Percentiles rank a stretch among this genome's conserved stretches.
These are phyloP conservation scores for Agapornis roseicollis DNA, from an alignment of 2,113 vertebrate genomes.

Conservation along the genomic window DNA sequence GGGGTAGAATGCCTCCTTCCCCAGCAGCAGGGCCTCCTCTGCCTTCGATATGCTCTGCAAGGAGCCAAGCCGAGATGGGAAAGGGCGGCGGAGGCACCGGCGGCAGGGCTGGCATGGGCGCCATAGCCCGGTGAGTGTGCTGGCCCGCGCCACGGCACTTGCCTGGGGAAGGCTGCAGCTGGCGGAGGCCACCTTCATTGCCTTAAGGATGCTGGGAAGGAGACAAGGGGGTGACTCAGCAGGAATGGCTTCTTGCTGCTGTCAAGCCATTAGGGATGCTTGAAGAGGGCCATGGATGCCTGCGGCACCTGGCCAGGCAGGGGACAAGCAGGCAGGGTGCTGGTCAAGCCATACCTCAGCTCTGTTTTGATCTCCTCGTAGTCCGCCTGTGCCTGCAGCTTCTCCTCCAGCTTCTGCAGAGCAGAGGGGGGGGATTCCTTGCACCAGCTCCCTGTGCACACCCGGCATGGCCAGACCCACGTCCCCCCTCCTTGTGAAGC, in stretches of 20 bases:
- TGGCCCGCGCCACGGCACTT: background rate
- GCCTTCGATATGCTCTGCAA: conserved; percentile 82
- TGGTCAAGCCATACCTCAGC: conserved; percentile 79
- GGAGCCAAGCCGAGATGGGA: conserved; percentile 37
- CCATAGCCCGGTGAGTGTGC: background rate
- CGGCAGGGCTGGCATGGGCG: background rate
- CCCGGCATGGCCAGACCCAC: accelerated
- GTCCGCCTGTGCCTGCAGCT: conserved; percentile 91
- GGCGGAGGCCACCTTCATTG: conserved; percentile 90
- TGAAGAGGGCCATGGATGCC: accelerated
- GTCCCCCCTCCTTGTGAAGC: accelerated
- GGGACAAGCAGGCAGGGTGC: background rate
- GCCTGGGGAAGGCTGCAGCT: conserved; percentile 89
- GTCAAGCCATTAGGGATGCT: background rate
- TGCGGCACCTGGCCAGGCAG: accelerated
- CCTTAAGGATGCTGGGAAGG: conserved; percentile 88
- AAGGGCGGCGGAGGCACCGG: background rate
- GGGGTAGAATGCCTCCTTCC: conserved; percentile 89
- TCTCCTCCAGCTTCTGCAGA: conserved; percentile 88
- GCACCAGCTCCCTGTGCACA: accelerated
- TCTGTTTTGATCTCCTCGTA: conserved; percentile 98
- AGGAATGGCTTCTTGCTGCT: background rate
- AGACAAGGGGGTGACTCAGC: background rate
- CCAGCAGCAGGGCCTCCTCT: conserved; percentile 82
- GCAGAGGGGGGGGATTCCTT: background rate